Conservation (phyloP, 2,888 invertebrate species). For the Drosophila testacea region DNA sequence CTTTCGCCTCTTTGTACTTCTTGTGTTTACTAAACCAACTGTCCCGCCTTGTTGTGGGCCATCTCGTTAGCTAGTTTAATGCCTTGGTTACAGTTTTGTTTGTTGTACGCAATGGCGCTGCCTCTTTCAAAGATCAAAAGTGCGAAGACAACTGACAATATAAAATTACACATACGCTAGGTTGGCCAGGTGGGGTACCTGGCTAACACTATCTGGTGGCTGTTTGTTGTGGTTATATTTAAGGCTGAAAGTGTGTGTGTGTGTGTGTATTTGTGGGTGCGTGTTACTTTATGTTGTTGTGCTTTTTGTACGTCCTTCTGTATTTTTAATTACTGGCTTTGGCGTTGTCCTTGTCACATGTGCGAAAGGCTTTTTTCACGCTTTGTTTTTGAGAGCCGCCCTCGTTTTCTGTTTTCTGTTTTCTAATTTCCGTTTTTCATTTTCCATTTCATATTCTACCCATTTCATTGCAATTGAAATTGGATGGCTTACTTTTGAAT, state of each 20-base stretch:
- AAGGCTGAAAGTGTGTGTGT: conserved; percentile 2
- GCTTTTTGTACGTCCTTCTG: conserved; percentile 44
- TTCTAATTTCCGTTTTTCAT: conserved; percentile 11
- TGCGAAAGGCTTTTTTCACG: conserved; percentile 18
- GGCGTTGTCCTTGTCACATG: conserved; percentile 55
- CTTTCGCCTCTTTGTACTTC: neutral
- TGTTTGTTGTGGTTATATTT: conserved; percentile 59
- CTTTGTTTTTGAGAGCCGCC: conserved; percentile 22
- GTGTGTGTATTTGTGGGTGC: conserved; percentile 3
- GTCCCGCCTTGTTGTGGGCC: conserved; percentile 39
- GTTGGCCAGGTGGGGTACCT: conserved; percentile 51
- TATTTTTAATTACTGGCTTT: conserved; percentile 67
- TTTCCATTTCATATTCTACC: conserved; percentile 8
- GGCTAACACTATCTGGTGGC: conserved; percentile 4
- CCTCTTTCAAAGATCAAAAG: conserved; percentile 66
- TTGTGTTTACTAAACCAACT: neutral
- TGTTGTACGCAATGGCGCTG: conserved; percentile 20
- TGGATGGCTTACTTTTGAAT: conserved; percentile 31
- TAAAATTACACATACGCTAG: conserved; percentile 74
- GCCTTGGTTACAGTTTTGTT: conserved; percentile 38
- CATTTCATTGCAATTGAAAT: conserved; percentile 36
- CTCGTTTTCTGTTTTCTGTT: conserved; percentile 22
- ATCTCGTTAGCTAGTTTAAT: conserved; percentile 56
- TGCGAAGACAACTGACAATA: conserved; percentile 59
- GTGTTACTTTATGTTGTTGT: conserved; percentile 28